These are phyloP conservation scores for Steinernema feltiae DNA, from an alignment of 1,140 invertebrate genomes.

Conservation along the genomic window DNA sequence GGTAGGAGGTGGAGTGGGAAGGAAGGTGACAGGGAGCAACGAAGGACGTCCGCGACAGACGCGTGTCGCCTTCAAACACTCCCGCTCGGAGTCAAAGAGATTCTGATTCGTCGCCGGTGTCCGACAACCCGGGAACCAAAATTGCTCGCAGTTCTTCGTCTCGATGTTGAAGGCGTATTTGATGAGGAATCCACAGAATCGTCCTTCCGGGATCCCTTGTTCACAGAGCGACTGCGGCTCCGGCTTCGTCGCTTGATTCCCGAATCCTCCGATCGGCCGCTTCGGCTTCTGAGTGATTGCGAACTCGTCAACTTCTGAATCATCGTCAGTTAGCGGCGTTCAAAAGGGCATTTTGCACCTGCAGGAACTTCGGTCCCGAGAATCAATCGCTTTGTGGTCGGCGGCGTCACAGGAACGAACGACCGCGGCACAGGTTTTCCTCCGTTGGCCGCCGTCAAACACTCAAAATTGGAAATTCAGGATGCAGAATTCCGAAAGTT, in stretches of 20 bases:
- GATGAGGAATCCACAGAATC: conserved; percentile 48
- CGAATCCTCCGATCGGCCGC: not conserved
- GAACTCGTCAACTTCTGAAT: not conserved
- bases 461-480: no score
- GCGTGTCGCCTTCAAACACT: not conserved
- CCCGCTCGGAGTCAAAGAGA: conserved; percentile 40
- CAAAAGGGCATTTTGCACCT: conserved; percentile 26
- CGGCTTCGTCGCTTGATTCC: not conserved
- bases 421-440: conserved; percentile 34
- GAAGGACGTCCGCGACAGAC: not conserved
- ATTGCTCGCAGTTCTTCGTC: conserved; percentile 34
- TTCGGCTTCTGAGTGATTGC: not conserved
- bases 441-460: conserved; percentile 55
- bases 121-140: conserved; percentile 54
- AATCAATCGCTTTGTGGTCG: conserved; percentile 3
- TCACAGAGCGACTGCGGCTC: conserved; percentile 34
- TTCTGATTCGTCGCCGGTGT: conserved; percentile 53
- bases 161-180: conserved; percentile 48
- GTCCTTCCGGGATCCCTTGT: conserved; percentile 44
- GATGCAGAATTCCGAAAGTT: no score
- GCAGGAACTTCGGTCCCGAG: conserved; percentile 11
- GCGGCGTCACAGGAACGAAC: conserved; percentile 25
- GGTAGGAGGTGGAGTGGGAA: conserved; percentile 30
- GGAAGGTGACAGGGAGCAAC: not conserved
- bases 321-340: conserved; percentile 18